Conservation (phyloP, 2,888 invertebrate species). For the Yponomeuta sedellus region DNA sequence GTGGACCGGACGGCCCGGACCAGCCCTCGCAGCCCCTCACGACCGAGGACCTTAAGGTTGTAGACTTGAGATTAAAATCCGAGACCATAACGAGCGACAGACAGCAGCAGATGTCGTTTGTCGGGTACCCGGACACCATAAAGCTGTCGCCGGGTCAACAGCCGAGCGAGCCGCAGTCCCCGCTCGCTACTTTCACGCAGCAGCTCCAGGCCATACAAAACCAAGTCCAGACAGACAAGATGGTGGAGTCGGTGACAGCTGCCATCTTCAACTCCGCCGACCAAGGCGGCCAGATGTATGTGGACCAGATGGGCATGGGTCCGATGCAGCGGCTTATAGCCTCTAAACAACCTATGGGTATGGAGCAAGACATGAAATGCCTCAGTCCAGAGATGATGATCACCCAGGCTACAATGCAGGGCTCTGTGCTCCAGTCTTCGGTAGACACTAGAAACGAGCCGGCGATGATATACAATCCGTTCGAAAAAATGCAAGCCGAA, state of each 20-base stretch:
- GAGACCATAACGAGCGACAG: conserved; percentile 60
- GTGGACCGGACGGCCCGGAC: conserved; percentile 35
- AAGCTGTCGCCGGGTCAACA: conserved; percentile 75
- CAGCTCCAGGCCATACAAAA: conserved; percentile 67
- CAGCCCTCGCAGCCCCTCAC: conserved; percentile 28
- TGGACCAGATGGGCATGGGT: conserved; percentile 35
- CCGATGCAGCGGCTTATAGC: conserved; percentile 55
- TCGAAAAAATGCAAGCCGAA: conserved; percentile 29
- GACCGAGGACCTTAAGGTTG: conserved; percentile 71
- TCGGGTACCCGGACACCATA: conserved; percentile 53
- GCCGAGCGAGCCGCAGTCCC: conserved; percentile 52
- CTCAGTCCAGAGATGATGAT: conserved; percentile 53
- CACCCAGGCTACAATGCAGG: conserved; percentile 18
- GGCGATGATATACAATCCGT: conserved; percentile 37
- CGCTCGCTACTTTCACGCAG: conserved; percentile 60
- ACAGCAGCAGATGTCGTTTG: conserved; percentile 20
- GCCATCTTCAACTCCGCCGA: conserved; percentile 68
- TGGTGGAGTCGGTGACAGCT: conserved; percentile 70
- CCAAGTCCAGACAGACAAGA: conserved; percentile 71
- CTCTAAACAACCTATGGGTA: conserved; percentile 27
- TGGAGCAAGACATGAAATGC: conserved; percentile 48
- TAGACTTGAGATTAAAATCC: conserved; percentile 82
- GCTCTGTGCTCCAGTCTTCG: background rate
- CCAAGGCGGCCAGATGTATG: conserved; percentile 52
- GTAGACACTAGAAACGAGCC: background rate